phyloP scores from a whole-genome alignment of 2,113 vertebrate species.

The Etheostoma cragini region DNA sequence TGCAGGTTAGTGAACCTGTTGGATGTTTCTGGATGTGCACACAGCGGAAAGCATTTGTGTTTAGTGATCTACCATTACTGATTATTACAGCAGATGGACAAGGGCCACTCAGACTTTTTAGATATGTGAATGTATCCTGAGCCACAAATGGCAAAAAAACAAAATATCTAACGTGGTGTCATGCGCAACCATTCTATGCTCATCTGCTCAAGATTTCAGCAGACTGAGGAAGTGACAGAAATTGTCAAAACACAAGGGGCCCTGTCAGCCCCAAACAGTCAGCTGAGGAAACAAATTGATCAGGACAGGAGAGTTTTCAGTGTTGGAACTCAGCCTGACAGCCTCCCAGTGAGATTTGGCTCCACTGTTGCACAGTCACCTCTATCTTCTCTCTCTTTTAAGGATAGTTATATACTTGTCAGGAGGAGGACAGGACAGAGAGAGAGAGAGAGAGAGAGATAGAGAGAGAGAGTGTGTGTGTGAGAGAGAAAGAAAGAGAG shows the following conservation, averaged over 20 bases:
- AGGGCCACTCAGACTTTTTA: background rate
- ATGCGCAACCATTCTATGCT: constrained; percentile 12
- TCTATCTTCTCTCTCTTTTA: constrained; percentile 67
- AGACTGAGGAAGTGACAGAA: constrained; percentile 31
- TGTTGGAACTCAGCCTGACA: constrained; percentile 60
- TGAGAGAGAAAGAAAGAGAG: constrained; percentile 5
- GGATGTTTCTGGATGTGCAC: background rate
- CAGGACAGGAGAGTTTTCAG: constrained; percentile 44
- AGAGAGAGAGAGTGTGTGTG: constrained; percentile 1
- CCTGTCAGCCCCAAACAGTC: constrained; percentile 43
- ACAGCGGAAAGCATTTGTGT: background rate
- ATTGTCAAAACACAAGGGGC: constrained; percentile 49
- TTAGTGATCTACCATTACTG: background rate
- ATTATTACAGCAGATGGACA: constrained; percentile 1
- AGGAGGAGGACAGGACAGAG: constrained; percentile 52
- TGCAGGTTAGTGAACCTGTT: constrained; percentile 14
- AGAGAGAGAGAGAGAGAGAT: constrained; percentile 1
- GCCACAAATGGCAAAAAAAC: constrained; percentile 5
- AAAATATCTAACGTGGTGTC: constrained; percentile 22
- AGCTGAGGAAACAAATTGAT: constrained; percentile 52
- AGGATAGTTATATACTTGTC: constrained; percentile 74
- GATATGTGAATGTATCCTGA: constrained; percentile 1
- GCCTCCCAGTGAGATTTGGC: constrained; percentile 68
- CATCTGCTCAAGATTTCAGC: constrained; percentile 39
- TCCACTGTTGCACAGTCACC: constrained; percentile 70